Base-by-base conservation (phyloP, 2,888 invertebrate genomes). In the Leptopterna dolabrata region DNA sequence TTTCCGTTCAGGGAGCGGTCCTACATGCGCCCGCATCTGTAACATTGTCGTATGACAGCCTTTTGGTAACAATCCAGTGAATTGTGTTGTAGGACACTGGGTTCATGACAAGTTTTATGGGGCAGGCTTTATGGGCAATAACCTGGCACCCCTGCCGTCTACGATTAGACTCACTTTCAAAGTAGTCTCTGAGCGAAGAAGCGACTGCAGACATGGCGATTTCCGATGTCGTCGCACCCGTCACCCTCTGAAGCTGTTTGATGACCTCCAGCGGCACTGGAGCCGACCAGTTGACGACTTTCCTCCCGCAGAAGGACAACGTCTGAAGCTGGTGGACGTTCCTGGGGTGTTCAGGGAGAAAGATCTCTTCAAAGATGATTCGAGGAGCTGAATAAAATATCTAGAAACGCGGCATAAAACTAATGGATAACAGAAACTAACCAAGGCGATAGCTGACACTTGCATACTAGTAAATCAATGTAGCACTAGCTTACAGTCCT, bases 261-360 rank as follows among this genome's bases (percentile, higher is more conserved):
- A 96, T 92, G 16, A 93, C 91, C 0, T 93, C 93, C 7, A 93
- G 92, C 9, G 94, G 92, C 0, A 95, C 93, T 0, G 94, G 93
- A 0, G 94, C 93, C 0, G 95, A 95, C 95, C 96, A 96, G 0
- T 95, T 94, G 1, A 95, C 94, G 0, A 90, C 89, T 92, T 96
- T 95, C 89, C 95, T 92, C 0, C 95, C 95, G 90, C 95, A 95
- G 30, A 95, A 92, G 0, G 95, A 95, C 16, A 94, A 93, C 0
- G 94, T 94, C 90, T 95, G 95, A 87, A 94, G 90, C 70, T 93
- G 91, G 90, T 94, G 93, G 29, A 86, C 89, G 36, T 90, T 90
- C 19, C 87, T 85, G 4, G 88, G 86, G 45, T 89, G 89, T 88
- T 93, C 93, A 27, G 93, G 93, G 29, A 93, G 91, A 0, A 95